These are phyloP conservation scores for Leptura quadrifasciata DNA, from an alignment of 2,888 invertebrate genomes.

Conservation along the genomic window DNA sequence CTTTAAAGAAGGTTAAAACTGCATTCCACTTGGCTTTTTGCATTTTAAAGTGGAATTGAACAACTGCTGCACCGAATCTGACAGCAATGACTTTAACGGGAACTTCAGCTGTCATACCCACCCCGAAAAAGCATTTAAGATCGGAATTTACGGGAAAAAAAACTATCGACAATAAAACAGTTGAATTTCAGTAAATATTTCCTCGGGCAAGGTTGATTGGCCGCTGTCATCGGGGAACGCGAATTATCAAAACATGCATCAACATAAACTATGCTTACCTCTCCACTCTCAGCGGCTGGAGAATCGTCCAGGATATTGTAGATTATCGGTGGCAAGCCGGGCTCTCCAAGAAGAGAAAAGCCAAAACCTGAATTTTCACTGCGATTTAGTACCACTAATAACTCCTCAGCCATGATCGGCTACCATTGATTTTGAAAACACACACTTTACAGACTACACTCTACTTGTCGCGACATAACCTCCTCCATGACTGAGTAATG, in stretches of 20 bases:
- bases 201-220: slow-evolving; percentile 33
- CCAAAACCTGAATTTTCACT: slow-evolving; percentile 93
- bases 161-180: slow-evolving; percentile 11
- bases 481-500: slow-evolving; percentile 69
- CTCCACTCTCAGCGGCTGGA: slow-evolving; percentile 92
- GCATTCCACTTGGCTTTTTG: slow-evolving; percentile 61
- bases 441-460: slow-evolving; percentile 58
- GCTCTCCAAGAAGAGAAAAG: slow-evolving; percentile 92
- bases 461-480: slow-evolving; percentile 70
- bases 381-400: slow-evolving; percentile 90
- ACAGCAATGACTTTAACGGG: slow-evolving; percentile 37
- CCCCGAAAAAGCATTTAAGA: background rate
- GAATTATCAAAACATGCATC: slow-evolving; percentile 48
- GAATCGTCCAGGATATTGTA: slow-evolving; percentile 95
- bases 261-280: slow-evolving; percentile 78
- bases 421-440: slow-evolving; percentile 69
- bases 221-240: slow-evolving; percentile 42
- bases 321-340: slow-evolving; percentile 94
- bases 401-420: slow-evolving; percentile 88
- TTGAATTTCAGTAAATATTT: slow-evolving; percentile 28
- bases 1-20: slow-evolving; percentile 58
- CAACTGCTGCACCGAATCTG: slow-evolving; percentile 50
- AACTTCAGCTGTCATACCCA: slow-evolving; percentile 26
- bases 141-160: slow-evolving; percentile 25
- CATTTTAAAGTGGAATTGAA: slow-evolving; percentile 49